Conservation (phyloP, 2,797 vertebrate species). For the Fundulus diaphanus region DNA sequence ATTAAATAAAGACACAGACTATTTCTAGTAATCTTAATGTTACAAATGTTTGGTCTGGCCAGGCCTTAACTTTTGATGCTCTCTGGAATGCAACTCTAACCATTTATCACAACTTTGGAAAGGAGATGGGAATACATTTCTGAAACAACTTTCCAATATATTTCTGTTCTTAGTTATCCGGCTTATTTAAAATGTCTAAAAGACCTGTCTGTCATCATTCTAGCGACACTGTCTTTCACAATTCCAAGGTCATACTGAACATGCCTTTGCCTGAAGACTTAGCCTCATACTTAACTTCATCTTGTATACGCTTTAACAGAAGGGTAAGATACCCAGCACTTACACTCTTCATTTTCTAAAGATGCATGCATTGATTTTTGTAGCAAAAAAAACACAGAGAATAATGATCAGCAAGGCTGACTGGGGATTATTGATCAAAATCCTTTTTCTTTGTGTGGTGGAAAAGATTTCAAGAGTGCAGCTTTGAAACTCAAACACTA, state of each 20-base stretch:
- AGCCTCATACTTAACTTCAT: slow-evolving; percentile 57
- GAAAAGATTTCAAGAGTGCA: slow-evolving; percentile 28
- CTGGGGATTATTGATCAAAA: slow-evolving; percentile 61
- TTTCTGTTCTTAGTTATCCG: too few species aligned
- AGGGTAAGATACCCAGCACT: slow-evolving; percentile 51
- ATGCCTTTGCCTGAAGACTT: slow-evolving; percentile 46
- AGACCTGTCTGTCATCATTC: too few species aligned
- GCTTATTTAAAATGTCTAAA: too few species aligned
- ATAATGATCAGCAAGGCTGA: slow-evolving; percentile 59
- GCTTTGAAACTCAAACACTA: slow-evolving; percentile 26
- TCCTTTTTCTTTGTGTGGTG: slow-evolving; percentile 19
- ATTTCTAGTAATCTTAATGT: too few species aligned
- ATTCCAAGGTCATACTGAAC: slow-evolving; percentile 21
- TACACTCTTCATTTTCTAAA: slow-evolving; percentile 39
- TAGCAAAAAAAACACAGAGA: slow-evolving; percentile 48
- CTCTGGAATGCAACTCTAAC: too few species aligned
- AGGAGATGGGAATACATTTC: too few species aligned
- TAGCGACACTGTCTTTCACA: slow-evolving; percentile 17
- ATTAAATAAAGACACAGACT: too few species aligned
- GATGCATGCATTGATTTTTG: slow-evolving; percentile 64
- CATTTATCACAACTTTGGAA: too few species aligned
- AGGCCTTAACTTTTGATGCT: too few species aligned
- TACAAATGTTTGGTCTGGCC: too few species aligned
- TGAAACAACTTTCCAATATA: too few species aligned
- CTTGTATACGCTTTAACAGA: slow-evolving; percentile 55